These are phyloP conservation scores for Phaethon lepturus DNA, from an alignment of 2,113 vertebrate genomes.

Conservation along the genomic window DNA sequence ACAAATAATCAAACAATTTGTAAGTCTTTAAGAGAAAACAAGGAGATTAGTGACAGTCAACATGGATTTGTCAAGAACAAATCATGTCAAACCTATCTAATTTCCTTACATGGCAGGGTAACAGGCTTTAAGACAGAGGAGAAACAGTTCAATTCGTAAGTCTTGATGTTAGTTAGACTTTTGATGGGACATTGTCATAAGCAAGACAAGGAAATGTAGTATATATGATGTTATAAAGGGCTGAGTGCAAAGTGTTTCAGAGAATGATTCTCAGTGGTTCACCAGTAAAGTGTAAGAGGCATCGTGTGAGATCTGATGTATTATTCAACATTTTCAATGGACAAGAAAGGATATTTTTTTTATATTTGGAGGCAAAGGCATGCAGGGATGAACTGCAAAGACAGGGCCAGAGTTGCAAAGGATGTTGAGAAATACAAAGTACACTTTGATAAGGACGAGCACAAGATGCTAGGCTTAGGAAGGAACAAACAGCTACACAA, in stretches of 20 bases:
- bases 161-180: neutral
- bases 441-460: neutral
- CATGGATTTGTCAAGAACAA: conserved; percentile 18
- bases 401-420: neutral
- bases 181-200: neutral
- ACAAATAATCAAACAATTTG: neutral
- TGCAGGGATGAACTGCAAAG: neutral
- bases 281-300: neutral
- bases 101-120: neutral
- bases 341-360: neutral
- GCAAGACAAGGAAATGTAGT: neutral
- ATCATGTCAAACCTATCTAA: neutral
- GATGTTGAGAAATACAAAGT: neutral
- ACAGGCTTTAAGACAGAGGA: neutral
- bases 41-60: neutral
- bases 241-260: neutral
- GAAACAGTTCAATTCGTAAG: neutral
- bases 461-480: neutral
- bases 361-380: neutral
- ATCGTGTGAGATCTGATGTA: neutral
- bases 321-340: neutral
- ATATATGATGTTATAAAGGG: neutral
- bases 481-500: neutral
- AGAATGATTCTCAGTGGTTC: neutral
- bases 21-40: conserved; percentile 5